phyloP scores from a whole-genome alignment of 2,113 vertebrate species.

The Leuciscus idus region DNA sequence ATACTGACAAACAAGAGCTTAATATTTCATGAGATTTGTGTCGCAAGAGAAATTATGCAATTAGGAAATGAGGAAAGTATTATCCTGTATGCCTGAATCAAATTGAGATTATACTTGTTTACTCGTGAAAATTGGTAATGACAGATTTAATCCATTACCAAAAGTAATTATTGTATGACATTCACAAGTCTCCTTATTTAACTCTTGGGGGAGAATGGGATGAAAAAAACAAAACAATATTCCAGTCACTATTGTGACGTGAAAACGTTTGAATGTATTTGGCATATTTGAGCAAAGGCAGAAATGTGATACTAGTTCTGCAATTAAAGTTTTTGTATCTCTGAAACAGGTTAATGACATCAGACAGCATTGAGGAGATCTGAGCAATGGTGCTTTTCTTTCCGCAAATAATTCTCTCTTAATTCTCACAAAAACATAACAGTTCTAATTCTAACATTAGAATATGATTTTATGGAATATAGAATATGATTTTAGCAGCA shows the following conservation, averaged over 20 bases:
- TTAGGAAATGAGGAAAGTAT: no score
- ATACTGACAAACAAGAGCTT: neutral
- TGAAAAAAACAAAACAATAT: neutral
- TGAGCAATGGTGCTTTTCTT: neutral
- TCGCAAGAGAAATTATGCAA: neutral
- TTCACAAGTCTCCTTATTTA: neutral
- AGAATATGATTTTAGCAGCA: neutral
- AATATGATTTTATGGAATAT: no score
- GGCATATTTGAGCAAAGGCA: neutral
- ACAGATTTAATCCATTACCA: neutral
- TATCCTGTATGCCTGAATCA: neutral
- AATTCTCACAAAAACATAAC: neutral
- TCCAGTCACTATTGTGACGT: neutral
- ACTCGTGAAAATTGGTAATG: neutral
- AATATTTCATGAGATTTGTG: neutral
- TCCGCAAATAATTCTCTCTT: neutral
- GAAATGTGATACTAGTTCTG: neutral
- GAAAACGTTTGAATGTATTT: neutral
- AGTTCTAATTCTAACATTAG: neutral
- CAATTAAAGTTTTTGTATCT: neutral
- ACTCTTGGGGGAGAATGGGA: no score
- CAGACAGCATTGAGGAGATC: neutral
- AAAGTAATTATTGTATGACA: neutral
- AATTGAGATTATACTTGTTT: neutral
- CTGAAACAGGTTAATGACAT: neutral